These are phyloP conservation scores for Xiphophorus hellerii DNA, from an alignment of 2,113 vertebrate species.

Conservation along the genomic window DNA sequence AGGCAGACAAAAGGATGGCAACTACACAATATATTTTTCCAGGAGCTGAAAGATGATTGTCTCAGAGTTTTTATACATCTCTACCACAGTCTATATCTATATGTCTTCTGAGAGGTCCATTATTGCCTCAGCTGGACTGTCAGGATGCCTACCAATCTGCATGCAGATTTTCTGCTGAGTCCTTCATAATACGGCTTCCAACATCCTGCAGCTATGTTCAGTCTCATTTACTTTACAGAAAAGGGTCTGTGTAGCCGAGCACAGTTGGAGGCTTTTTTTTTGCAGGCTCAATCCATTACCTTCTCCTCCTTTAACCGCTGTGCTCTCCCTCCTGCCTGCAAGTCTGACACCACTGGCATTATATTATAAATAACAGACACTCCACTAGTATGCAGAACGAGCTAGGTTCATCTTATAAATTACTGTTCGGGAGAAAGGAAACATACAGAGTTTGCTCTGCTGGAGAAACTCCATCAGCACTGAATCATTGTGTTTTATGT, in stretches of 20 bases:
- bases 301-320: conserved; percentile 13
- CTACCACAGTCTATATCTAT: background rate
- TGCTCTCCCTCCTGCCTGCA: conserved; percentile 16
- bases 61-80: too few species aligned
- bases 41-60: too few species aligned
- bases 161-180: conserved; percentile 11
- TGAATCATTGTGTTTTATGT: background rate
- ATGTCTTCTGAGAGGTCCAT: background rate
- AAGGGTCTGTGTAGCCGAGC: conserved; percentile 14
- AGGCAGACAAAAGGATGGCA: too few species aligned
- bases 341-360: conserved; percentile 38
- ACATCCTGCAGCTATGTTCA: conserved; percentile 24
- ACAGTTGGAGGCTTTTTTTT: conserved; percentile 23
- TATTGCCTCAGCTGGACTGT: conserved; percentile 10
- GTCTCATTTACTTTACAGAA: conserved; percentile 27
- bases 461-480: background rate
- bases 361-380: conserved; percentile 38
- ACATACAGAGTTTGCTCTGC: background rate
- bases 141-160: conserved; percentile 11
- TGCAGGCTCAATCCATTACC: conserved; percentile 5
- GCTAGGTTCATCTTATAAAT: conserved; percentile 7
- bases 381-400: conserved; percentile 22
- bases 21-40: too few species aligned
- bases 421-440: conserved; percentile 1
- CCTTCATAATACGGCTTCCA: conserved; percentile 10